Evolutionary conservation across 1,140 invertebrate genomes (phyloP).

Genomic region (Drosophila repletoides): DNA sequence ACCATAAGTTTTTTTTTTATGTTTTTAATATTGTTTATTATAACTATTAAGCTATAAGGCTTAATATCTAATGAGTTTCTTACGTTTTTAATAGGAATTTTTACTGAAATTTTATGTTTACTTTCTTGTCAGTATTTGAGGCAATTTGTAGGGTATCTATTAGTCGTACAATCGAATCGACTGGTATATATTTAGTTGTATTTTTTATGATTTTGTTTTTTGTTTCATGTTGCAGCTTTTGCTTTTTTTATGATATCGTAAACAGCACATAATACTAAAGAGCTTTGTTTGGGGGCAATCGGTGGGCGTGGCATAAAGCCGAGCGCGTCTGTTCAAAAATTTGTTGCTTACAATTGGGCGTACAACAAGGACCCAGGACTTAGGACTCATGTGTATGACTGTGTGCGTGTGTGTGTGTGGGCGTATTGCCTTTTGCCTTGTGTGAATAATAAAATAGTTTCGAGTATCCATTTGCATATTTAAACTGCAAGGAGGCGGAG

Average conservation of each 20-base stretch:
- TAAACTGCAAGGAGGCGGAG: conserved; percentile 21
- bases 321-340: conserved; percentile 34
- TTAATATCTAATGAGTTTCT: too few species aligned
- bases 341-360: conserved; percentile 30
- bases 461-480: conserved; percentile 50
- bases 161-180: not conserved
- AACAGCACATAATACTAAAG: conserved; percentile 52
- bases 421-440: conserved; percentile 33
- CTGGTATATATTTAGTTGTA: not conserved
- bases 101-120: not conserved
- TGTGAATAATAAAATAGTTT: conserved; percentile 54
- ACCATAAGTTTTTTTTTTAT: too few species aligned
- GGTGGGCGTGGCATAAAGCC: conserved; percentile 12
- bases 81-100: too few species aligned
- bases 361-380: not conserved
- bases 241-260: conserved; percentile 46
- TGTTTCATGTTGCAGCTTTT: conserved; percentile 33
- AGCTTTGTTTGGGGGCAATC: conserved; percentile 7
- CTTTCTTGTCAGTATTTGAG: not conserved
- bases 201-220: conserved; percentile 39
- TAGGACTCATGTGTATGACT: not conserved
- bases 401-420: not conserved
- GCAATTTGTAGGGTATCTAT: conserved; percentile 6
- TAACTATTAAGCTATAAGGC: too few species aligned
- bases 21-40: too few species aligned